A percentile compares a stretch with the other conserved stretches of the same genome.
These are phyloP conservation scores for Tryphoninae sp. DNA, from an alignment of 2,888 invertebrate species.

Conservation along the genomic window DNA sequence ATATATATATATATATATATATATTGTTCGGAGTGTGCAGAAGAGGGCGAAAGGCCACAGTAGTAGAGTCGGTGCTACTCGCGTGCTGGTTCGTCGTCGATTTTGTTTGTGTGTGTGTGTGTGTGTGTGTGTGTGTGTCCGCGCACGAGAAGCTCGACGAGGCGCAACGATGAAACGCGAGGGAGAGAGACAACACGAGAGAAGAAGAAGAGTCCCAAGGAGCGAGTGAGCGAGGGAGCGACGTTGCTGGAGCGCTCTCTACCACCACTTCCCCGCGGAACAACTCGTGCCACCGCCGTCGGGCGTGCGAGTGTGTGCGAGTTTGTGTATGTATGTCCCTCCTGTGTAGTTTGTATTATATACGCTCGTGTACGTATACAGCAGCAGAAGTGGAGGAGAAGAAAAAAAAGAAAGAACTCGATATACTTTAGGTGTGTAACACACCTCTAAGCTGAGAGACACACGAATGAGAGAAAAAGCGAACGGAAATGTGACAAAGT, in stretches of 20 bases:
- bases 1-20: slow-evolving; percentile 16
- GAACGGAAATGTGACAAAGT: slow-evolving; percentile 34
- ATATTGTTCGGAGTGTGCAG: slow-evolving; percentile 8
- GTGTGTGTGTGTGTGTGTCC: slow-evolving; percentile 18
- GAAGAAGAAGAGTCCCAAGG: slow-evolving; percentile 62
- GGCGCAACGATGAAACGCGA: slow-evolving; percentile 64
- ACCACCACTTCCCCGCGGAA: slow-evolving; percentile 49
- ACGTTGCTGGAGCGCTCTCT: slow-evolving; percentile 75
- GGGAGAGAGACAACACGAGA: slow-evolving; percentile 68
- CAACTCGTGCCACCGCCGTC: slow-evolving; percentile 58
- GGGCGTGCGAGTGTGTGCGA: slow-evolving; percentile 21
- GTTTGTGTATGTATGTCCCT: slow-evolving; percentile 14
- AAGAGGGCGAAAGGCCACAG: slow-evolving; percentile 50
- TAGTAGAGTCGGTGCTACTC: slow-evolving; percentile 50
- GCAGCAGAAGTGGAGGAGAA: slow-evolving; percentile 22
- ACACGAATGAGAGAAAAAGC: slow-evolving; percentile 40
- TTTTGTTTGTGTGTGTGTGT: slow-evolving; percentile 39
- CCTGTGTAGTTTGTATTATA: neutral
- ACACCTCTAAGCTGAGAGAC: slow-evolving; percentile 29
- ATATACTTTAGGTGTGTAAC: slow-evolving; percentile 30
- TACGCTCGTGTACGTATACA: slow-evolving; percentile 9
- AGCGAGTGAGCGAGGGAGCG: slow-evolving; percentile 70
- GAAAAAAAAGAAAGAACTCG: slow-evolving; percentile 48
- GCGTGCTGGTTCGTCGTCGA: slow-evolving; percentile 48
- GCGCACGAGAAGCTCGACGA: slow-evolving; percentile 56